Conservation (phyloP, 2,888 invertebrate genomes). For the Drosophila colorata region DNA sequence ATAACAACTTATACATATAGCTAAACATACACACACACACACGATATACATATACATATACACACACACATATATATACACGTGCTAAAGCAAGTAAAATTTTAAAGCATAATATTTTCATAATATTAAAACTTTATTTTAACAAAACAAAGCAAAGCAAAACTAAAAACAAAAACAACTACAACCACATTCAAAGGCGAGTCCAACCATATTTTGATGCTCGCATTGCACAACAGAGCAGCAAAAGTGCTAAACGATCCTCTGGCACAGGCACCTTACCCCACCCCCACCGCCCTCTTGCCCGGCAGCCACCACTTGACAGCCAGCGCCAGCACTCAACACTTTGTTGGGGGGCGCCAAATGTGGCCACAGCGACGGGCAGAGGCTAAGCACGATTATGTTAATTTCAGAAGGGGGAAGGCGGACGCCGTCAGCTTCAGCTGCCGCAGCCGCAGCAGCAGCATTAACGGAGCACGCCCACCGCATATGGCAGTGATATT, state of each 20-base stretch:
- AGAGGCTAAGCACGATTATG: slow-evolving; percentile 71
- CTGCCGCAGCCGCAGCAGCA: slow-evolving; percentile 41
- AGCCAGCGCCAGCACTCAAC: slow-evolving; percentile 72
- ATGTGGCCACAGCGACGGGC: slow-evolving; percentile 39
- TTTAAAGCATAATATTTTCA: slow-evolving; percentile 69
- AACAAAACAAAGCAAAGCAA: slow-evolving; percentile 20
- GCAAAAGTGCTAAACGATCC: slow-evolving; percentile 57
- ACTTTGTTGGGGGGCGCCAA: slow-evolving; percentile 65
- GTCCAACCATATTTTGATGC: slow-evolving; percentile 37
- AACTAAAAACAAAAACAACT: not conserved
- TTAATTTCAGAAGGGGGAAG: slow-evolving; percentile 60
- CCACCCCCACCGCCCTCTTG: slow-evolving; percentile 37
- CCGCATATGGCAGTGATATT: slow-evolving; percentile 78
- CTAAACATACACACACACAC: slow-evolving; percentile 23
- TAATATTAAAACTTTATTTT: slow-evolving; percentile 60
- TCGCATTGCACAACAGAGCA: slow-evolving; percentile 63
- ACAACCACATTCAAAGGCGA: slow-evolving; percentile 7
- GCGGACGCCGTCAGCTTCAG: slow-evolving; percentile 24
- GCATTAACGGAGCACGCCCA: slow-evolving; percentile 78
- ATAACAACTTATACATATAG: slow-evolving; percentile 11
- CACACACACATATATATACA: slow-evolving; percentile 34
- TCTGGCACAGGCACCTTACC: slow-evolving; percentile 14
- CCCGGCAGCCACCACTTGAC: slow-evolving; percentile 72
- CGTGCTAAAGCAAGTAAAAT: slow-evolving; percentile 42
- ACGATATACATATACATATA: slow-evolving; percentile 23